Conservation (phyloP, 2,113 vertebrate species). For the Suricata suricatta region DNA sequence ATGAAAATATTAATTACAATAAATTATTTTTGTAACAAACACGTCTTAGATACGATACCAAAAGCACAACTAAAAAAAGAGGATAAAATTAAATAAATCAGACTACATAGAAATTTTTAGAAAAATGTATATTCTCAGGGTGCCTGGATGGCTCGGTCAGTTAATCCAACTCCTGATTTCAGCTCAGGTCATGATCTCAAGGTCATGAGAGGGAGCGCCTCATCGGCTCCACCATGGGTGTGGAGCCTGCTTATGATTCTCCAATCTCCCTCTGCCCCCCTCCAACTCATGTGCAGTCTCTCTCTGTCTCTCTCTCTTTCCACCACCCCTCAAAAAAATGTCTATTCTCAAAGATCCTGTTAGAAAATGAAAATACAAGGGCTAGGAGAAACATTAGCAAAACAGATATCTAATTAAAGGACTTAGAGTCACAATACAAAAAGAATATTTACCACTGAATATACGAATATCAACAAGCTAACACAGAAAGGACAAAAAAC, state of each 20-base stretch:
- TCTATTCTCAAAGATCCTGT: background rate
- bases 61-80: background rate
- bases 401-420: background rate
- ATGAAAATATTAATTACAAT: background rate
- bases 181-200: too few relatives aligned
- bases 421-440: background rate
- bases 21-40: background rate
- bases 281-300: too few relatives aligned
- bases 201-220: too few relatives aligned
- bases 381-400: background rate
- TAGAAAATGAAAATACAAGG: slow-evolving; percentile 12
- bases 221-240: too few relatives aligned
- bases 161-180: too few relatives aligned
- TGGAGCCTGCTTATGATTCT: background rate
- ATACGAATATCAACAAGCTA: background rate
- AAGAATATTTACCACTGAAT: background rate
- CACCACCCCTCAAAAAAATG: background rate
- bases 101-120: background rate
- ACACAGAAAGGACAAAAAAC: background rate
- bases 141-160: too few relatives aligned
- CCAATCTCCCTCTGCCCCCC: too few relatives aligned
- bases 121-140: background rate
- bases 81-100: background rate
- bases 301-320: too few relatives aligned
- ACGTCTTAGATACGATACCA: background rate